phyloP scores from a whole-genome alignment of 2,113 vertebrate genomes.

The Pedionomus torquatus region DNA sequence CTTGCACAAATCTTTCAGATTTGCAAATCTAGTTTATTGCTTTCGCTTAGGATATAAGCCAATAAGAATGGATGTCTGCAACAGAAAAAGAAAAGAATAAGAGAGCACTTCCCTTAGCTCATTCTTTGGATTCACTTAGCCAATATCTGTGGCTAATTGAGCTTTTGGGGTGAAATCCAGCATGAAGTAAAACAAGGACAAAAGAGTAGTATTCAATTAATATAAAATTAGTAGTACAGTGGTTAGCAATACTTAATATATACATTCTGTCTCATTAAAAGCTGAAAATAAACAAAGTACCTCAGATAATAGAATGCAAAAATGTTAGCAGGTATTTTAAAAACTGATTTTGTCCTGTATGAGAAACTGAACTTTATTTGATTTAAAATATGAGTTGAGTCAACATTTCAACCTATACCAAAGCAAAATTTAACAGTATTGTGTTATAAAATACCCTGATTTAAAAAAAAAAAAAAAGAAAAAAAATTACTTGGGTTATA shows the following conservation, averaged over 20 bases:
- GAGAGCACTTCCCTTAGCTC: background rate
- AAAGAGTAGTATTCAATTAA: background rate
- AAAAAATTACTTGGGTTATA: no score
- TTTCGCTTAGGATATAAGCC: background rate
- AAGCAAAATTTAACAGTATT: background rate
- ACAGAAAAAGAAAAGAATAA: background rate
- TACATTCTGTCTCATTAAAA: background rate
- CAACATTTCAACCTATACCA: background rate
- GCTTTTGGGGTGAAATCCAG: constrained; percentile 32
- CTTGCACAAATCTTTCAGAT: background rate
- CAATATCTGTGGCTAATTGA: constrained; percentile 5
- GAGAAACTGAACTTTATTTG: background rate
- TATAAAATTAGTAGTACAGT: background rate
- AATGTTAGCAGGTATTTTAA: background rate
- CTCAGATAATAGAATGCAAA: background rate
- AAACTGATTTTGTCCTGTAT: background rate
- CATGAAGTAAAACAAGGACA: background rate
- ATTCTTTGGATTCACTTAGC: constrained; percentile 13
- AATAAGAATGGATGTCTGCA: background rate
- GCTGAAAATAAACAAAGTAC: background rate
- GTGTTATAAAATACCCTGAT: background rate
- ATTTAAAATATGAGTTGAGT: background rate
- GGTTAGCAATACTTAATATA: background rate
- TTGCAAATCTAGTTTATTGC: background rate
- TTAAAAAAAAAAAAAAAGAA: background rate